A percentile compares a stretch with the other conserved stretches of the same genome.
These are phyloP conservation scores for Zalophus californianus DNA, from an alignment of 2,797 vertebrate genomes.

Conservation along the genomic window DNA sequence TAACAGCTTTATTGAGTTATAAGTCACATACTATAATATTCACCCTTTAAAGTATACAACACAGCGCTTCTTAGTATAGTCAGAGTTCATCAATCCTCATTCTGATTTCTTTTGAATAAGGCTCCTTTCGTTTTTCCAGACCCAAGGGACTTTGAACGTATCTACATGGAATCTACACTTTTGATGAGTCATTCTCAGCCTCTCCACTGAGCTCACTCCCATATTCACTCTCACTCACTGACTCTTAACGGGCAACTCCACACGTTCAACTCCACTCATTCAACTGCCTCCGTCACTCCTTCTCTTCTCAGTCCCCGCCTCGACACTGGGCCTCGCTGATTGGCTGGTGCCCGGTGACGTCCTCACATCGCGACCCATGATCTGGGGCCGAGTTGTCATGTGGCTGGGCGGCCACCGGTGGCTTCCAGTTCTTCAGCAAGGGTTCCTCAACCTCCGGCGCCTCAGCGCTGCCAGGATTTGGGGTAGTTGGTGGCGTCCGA, in stretches of 20 bases:
- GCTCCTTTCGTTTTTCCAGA: constrained; percentile 36
- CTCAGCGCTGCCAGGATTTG: neutral
- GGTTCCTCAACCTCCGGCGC: rapidly evolving
- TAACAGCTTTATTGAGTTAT: neutral
- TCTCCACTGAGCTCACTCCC: neutral
- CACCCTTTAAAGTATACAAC: neutral
- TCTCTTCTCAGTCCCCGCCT: neutral
- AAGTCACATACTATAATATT: neutral
- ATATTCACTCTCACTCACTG: neutral
- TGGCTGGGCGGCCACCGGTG: rapidly evolving
- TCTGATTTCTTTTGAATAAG: neutral
- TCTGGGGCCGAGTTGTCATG: neutral
- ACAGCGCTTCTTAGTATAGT: neutral
- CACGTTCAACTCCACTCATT: rapidly evolving
- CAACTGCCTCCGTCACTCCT: neutral
- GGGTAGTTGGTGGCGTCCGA: neutral
- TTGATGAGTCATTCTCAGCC: neutral
- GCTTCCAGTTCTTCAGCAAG: rapidly evolving
- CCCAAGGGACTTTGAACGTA: neutral
- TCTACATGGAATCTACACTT: neutral
- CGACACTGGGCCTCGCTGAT: neutral
- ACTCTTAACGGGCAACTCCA: neutral
- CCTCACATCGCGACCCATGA: neutral
- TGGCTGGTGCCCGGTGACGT: constrained; percentile 38
- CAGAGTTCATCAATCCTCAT: neutral